Conservation (phyloP, 2,888 invertebrate genomes). For the Belgica antarctica region DNA sequence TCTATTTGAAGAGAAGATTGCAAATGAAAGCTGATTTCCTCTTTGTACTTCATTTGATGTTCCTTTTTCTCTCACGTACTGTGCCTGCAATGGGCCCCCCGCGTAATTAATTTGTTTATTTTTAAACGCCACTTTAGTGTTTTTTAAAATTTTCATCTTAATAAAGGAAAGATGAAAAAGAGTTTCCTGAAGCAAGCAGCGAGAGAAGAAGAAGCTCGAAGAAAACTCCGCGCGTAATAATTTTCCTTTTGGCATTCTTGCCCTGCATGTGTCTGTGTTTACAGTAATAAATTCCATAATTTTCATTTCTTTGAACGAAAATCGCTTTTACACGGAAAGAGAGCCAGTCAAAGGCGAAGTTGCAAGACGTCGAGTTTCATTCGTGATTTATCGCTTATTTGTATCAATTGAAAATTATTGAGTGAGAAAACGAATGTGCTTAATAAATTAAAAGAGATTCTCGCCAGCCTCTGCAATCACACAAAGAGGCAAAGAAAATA, state of each 20-base stretch:
- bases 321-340: neutral
- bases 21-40: neutral
- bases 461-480: neutral
- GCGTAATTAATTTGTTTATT: constrained; percentile 30
- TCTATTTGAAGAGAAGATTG: constrained; percentile 6
- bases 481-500: too few species aligned
- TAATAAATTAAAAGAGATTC: constrained; percentile 26
- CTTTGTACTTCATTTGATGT: constrained; percentile 29
- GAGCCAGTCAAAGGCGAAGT: neutral
- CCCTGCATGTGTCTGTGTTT: constrained; percentile 40
- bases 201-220: constrained; percentile 26
- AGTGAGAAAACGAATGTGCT: constrained; percentile 37
- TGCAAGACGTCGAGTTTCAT: constrained; percentile 19
- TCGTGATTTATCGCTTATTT: constrained; percentile 44
- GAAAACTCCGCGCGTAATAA: constrained; percentile 23
- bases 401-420: constrained; percentile 43
- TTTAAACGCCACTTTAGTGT: constrained; percentile 32
- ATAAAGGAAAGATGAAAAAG: neutral
- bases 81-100: neutral
- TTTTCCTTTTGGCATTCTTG: constrained; percentile 30
- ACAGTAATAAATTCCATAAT: constrained; percentile 32
- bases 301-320: constrained; percentile 2
- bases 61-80: constrained; percentile 26
- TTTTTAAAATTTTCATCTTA: constrained; percentile 24
- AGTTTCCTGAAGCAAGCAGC: too few species aligned